Evolutionary conservation across 2,888 invertebrate species (phyloP).

Genomic region (Limnephilus auricula): DNA sequence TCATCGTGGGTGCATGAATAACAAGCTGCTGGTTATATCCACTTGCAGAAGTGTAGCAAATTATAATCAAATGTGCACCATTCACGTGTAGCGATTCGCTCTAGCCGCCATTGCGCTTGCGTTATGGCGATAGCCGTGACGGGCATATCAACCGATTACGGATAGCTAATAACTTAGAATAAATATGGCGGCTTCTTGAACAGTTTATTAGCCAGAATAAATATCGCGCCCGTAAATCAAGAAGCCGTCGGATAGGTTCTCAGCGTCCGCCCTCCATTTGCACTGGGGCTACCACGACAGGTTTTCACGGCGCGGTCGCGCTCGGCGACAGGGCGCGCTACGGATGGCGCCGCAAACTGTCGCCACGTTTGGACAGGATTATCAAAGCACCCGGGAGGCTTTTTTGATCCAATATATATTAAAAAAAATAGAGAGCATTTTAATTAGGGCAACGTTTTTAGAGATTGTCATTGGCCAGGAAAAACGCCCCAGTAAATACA

Average conservation of each 20-base stretch:
- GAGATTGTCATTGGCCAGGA: background rate
- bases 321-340: background rate
- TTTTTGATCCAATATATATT: too few relatives aligned
- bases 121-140: conserved; percentile 28
- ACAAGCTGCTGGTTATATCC: conserved; percentile 31
- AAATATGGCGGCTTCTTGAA: conserved; percentile 21
- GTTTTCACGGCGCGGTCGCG: background rate
- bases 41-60: conserved; percentile 4
- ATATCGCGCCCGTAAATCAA: conserved; percentile 46
- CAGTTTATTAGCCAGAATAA: conserved; percentile 38
- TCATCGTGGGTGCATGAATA: background rate
- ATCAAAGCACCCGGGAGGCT: background rate
- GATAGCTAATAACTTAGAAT: conserved; percentile 32
- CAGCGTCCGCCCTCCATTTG: background rate
- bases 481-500: background rate
- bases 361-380: background rate
- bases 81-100: conserved; percentile 36
- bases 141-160: conserved; percentile 21
- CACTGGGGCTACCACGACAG: background rate
- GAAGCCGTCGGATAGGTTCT: background rate
- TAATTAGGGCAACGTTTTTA: background rate
- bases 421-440: too few relatives aligned
- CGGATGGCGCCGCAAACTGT: background rate
- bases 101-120: background rate
- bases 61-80: conserved; percentile 19